phyloP scores from a whole-genome alignment of 2,797 vertebrate species.

The Rhinoraja longicauda region DNA sequence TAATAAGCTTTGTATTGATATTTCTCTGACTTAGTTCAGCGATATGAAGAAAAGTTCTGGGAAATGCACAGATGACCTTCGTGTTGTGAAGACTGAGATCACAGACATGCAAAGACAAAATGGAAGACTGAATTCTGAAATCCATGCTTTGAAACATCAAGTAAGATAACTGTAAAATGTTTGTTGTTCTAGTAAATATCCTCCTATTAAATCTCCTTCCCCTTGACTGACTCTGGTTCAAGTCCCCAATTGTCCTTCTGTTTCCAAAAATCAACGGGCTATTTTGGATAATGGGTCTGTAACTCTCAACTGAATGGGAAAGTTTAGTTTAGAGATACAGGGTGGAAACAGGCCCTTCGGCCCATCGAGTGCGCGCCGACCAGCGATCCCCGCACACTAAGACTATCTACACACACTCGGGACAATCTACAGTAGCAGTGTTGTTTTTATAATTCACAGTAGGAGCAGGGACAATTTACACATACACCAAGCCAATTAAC shows the following conservation, averaged over 20 bases:
- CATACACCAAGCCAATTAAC: too few relatives aligned
- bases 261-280: background rate
- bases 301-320: too few relatives aligned
- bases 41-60: slow-evolving; percentile 29
- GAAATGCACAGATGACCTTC: background rate
- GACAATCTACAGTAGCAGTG: too few relatives aligned
- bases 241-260: background rate
- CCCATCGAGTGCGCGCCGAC: too few relatives aligned
- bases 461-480: too few relatives aligned
- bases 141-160: slow-evolving; percentile 23
- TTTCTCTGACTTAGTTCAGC: background rate
- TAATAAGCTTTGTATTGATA: background rate
- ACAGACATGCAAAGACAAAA: background rate
- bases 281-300: background rate
- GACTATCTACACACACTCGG: too few relatives aligned
- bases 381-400: too few relatives aligned
- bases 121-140: background rate
- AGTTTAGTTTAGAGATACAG: too few relatives aligned
- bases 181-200: background rate
- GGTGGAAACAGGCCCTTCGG: too few relatives aligned
- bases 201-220: background rate
- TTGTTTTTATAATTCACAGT: too few relatives aligned
- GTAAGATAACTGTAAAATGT: background rate
- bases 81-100: background rate
- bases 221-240: background rate